Conservation (phyloP, 2,888 invertebrate species). For the Latrodectus elegans region DNA sequence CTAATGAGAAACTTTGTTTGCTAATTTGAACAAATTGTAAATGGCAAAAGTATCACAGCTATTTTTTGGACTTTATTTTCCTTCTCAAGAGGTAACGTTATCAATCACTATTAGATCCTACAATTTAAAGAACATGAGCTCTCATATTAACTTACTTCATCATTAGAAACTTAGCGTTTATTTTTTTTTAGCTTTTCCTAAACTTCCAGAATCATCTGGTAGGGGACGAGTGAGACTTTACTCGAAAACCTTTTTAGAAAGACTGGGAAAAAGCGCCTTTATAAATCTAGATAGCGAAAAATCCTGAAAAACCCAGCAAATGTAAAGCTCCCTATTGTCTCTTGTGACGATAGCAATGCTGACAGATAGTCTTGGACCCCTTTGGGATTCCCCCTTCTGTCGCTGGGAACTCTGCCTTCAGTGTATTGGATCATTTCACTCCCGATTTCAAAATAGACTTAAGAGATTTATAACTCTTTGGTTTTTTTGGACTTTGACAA, state of each 20-base stretch:
- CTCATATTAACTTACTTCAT: neutral
- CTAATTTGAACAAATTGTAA: too few species aligned
- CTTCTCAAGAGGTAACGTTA: neutral
- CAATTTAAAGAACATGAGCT: neutral
- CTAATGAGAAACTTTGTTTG: too few species aligned
- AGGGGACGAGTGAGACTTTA: neutral
- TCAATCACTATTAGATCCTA: neutral
- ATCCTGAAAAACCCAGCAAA: conserved; percentile 8
- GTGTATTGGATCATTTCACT: conserved; percentile 65
- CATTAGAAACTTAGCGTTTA: neutral
- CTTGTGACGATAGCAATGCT: conserved; percentile 64
- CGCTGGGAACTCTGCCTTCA: conserved; percentile 28
- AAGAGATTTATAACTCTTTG: conserved; percentile 67
- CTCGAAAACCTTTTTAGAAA: neutral
- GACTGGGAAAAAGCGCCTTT: conserved; percentile 12
- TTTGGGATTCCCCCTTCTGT: conserved; percentile 39
- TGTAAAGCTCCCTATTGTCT: conserved; percentile 62
- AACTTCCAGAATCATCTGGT: neutral
- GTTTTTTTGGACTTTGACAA: conserved; percentile 66
- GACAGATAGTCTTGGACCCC: conserved; percentile 54
- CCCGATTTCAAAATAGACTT: conserved; percentile 67
- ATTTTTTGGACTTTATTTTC: too few species aligned
- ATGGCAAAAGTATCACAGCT: too few species aligned
- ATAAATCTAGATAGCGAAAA: conserved; percentile 47
- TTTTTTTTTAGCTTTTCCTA: neutral